Evolutionary conservation across 2,113 vertebrate genomes (phyloP).

Genomic region (Petaurus breviceps): DNA sequence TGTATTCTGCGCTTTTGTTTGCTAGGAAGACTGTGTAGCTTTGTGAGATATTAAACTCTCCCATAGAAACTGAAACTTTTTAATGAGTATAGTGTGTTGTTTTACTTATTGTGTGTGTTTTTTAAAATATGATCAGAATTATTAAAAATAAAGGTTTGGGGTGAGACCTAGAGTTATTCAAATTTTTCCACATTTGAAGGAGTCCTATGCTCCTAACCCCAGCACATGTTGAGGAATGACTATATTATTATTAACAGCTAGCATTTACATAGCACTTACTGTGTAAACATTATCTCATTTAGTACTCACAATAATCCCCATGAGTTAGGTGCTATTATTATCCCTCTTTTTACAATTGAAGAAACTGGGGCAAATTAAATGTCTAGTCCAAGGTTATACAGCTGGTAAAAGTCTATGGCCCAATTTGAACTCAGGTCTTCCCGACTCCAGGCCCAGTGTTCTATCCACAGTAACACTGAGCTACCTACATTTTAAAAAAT

Average conservation of each 20-base stretch:
- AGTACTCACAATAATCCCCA: not conserved
- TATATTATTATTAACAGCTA: no score
- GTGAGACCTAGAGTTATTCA: not conserved
- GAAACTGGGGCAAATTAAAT: not conserved
- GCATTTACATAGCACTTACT: not conserved
- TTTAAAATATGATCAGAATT: not conserved
- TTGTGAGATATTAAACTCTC: not conserved
- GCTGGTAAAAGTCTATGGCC: not conserved
- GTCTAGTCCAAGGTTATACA: conserved; percentile 13
- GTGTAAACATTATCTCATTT: not conserved
- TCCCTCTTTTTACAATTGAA: not conserved
- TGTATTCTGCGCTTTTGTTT: not conserved
- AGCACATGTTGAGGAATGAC: no score
- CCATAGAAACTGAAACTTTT: not conserved
- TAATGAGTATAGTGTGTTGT: not conserved
- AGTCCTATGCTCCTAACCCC: no score
- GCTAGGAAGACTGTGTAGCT: not conserved
- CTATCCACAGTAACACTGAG: not conserved
- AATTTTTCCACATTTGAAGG: no score
- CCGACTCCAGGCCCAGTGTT: no score
- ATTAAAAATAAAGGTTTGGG: not conserved
- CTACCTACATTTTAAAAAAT: conserved; percentile 15
- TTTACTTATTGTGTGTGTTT: not conserved
- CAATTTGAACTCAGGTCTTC: not conserved
- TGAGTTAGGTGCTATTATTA: not conserved